These are phyloP conservation scores for Euzetes globulus DNA, from an alignment of 2,888 invertebrate species.

Conservation along the genomic window DNA sequence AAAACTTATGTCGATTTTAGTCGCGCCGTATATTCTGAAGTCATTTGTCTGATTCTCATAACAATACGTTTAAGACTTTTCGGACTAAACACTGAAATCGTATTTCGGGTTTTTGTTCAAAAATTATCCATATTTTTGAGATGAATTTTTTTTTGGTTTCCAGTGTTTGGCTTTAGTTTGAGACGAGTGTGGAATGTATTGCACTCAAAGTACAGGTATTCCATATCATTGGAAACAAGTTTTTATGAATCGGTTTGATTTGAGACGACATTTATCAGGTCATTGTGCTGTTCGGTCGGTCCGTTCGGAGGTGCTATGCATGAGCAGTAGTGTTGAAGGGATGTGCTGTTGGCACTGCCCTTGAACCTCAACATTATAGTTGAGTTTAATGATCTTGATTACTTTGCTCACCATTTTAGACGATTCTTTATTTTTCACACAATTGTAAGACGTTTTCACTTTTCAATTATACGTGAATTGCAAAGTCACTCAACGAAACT, in stretches of 20 bases:
- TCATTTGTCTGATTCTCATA: background rate
- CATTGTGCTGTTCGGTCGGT: background rate
- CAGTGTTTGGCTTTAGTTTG: background rate
- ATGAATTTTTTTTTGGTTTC: background rate
- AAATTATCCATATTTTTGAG: background rate
- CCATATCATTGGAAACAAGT: conserved; percentile 1
- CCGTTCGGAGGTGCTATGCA: background rate
- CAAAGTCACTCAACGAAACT: too few species aligned
- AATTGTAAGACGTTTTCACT: background rate
- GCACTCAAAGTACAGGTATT: background rate
- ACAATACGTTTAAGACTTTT: too few species aligned
- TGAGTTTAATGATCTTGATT: conserved; percentile 2
- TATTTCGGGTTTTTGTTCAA: background rate
- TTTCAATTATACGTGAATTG: too few species aligned
- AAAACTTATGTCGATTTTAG: conserved; percentile 5
- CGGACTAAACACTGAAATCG: too few species aligned
- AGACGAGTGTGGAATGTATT: background rate
- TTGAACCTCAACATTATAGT: background rate
- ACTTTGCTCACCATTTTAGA: background rate
- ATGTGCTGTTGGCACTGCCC: background rate
- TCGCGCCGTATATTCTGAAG: background rate
- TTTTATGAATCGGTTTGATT: conserved; percentile 3
- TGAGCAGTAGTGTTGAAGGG: background rate
- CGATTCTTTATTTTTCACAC: background rate
- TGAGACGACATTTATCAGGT: conserved; percentile 10